Conservation (phyloP, 2,888 invertebrate genomes). For the Drosophila helvetica region DNA sequence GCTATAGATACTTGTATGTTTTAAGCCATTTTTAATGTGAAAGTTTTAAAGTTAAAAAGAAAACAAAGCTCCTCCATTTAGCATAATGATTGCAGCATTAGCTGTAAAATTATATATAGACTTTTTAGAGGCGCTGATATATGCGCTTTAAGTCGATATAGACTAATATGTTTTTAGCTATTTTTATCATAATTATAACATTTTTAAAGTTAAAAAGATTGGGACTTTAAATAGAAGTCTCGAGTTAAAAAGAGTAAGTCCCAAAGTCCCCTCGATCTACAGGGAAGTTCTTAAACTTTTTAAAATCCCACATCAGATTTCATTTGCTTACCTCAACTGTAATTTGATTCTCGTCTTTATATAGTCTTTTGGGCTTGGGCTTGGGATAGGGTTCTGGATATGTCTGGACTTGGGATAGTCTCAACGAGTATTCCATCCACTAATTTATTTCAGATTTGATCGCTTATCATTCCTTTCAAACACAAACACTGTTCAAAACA, state of each 20-base stretch:
- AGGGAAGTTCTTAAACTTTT: not conserved
- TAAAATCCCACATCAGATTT: not conserved
- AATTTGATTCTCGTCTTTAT: not conserved
- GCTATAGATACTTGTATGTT: too few relatives aligned
- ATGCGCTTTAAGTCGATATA: too few relatives aligned
- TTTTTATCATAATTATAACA: too few relatives aligned
- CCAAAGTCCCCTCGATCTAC: not conserved
- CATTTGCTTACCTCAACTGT: not conserved
- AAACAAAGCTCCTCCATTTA: too few relatives aligned
- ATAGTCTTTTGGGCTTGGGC: too few relatives aligned
- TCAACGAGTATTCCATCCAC: constrained; percentile 1
- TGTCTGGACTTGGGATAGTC: not conserved
- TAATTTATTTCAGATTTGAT: not conserved
- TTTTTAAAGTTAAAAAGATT: too few relatives aligned
- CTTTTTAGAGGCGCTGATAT: too few relatives aligned
- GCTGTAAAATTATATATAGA: too few relatives aligned
- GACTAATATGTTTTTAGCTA: too few relatives aligned
- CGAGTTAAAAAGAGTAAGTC: not conserved
- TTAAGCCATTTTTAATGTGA: too few relatives aligned
- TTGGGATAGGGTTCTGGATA: not conserved
- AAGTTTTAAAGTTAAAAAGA: too few relatives aligned
- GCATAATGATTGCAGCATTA: too few relatives aligned
- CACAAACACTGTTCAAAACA: not conserved
- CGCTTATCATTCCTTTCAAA: not conserved
- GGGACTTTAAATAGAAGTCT: not conserved